Evolutionary conservation across 2,888 invertebrate species (phyloP).

Genomic region (Diarsia brunnea): DNA sequence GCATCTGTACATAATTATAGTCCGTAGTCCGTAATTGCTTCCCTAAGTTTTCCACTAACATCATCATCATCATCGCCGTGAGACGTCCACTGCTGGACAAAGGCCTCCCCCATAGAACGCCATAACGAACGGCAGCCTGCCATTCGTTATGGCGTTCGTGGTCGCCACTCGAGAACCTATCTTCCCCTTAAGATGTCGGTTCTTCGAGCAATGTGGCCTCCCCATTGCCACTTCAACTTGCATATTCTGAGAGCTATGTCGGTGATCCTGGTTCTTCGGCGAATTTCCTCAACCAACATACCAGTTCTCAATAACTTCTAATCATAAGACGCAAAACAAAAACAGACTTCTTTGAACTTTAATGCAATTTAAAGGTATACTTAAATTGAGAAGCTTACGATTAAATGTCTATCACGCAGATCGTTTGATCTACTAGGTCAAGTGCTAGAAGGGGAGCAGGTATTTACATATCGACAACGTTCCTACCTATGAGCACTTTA

Average conservation of each 20-base stretch:
- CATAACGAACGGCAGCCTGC: too few species aligned
- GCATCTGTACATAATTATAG: neutral
- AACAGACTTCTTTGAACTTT: neutral
- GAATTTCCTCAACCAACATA: conserved; percentile 7
- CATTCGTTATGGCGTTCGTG: too few species aligned
- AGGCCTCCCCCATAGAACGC: too few species aligned
- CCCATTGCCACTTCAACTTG: too few species aligned
- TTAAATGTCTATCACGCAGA: conserved; percentile 17
- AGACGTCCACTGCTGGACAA: too few species aligned
- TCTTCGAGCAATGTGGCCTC: too few species aligned
- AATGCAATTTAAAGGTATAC: neutral
- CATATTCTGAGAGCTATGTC: too few species aligned
- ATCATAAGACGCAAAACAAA: neutral
- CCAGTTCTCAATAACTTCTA: neutral
- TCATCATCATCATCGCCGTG: too few species aligned
- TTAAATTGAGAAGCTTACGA: neutral
- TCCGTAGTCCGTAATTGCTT: conserved; percentile 6
- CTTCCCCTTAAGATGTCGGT: too few species aligned
- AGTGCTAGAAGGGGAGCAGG: conserved; percentile 8
- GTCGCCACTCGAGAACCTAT: too few species aligned
- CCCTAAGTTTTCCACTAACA: too few species aligned
- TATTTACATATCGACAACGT: conserved; percentile 27
- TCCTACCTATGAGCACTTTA: conserved; percentile 12
- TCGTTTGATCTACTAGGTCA: conserved; percentile 42
- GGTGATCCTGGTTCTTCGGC: too few species aligned